These are phyloP conservation scores for Phalacrocorax brasilianus DNA, from an alignment of 2,113 vertebrate genomes.

Conservation along the genomic window DNA sequence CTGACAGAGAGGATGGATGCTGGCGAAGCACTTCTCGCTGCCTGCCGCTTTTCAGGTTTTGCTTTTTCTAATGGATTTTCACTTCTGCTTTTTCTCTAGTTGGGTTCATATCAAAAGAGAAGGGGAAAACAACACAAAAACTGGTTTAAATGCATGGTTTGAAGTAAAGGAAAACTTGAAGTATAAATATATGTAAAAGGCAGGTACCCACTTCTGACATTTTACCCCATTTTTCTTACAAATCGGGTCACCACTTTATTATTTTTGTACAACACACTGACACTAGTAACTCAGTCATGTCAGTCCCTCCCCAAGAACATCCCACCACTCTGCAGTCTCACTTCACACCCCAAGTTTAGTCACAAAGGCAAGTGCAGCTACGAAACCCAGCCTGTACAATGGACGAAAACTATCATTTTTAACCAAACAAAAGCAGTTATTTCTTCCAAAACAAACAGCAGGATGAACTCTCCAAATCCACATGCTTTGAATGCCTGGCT, in stretches of 20 bases:
- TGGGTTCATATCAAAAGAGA: neutral
- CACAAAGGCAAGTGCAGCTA: neutral
- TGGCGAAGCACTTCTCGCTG: neutral
- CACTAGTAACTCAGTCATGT: neutral
- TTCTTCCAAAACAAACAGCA: neutral
- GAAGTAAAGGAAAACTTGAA: neutral
- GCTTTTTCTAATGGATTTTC: neutral
- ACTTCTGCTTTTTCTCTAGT: neutral
- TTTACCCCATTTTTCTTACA: neutral
- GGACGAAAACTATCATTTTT: neutral
- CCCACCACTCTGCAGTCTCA: neutral
- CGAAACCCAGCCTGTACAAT: neutral
- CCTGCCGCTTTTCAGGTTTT: neutral
- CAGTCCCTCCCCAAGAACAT: neutral
- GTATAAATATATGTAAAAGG: neutral
- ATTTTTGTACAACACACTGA: neutral
- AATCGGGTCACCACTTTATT: fast-evolving
- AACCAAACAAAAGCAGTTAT: neutral
- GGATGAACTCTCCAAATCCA: neutral
- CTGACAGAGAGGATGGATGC: neutral
- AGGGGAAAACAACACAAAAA: neutral
- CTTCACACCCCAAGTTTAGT: neutral
- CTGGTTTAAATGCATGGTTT: neutral
- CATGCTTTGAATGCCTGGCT: fast-evolving
- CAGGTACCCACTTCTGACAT: neutral